phyloP scores from a whole-genome alignment of 2,888 invertebrate genomes.

The Brachyptera putata region DNA sequence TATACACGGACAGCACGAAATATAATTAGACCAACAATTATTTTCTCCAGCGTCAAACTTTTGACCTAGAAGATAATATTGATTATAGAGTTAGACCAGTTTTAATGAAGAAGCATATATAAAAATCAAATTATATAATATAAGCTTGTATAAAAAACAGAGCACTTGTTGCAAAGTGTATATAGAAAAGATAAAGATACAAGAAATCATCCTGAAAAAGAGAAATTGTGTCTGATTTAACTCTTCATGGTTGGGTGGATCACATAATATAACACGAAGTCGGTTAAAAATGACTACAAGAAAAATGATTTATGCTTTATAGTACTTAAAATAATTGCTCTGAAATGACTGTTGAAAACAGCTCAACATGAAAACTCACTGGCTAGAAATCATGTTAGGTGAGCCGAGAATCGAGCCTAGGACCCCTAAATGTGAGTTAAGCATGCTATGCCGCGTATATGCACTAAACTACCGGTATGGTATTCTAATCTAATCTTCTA shows the following conservation, averaged over 20 bases:
- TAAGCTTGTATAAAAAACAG: neutral
- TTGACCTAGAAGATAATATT: neutral
- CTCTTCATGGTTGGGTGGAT: too few species aligned
- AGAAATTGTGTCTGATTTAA: too few species aligned
- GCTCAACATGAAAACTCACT: neutral
- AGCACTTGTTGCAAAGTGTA: neutral
- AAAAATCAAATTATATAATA: neutral
- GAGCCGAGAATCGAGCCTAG: constrained; percentile 7
- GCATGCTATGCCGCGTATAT: constrained; percentile 9
- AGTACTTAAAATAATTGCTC: too few species aligned
- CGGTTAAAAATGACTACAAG: too few species aligned
- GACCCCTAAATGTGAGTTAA: constrained; percentile 14
- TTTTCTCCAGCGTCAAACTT: neutral
- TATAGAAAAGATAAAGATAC: too few species aligned
- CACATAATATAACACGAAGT: too few species aligned
- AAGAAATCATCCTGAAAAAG: too few species aligned
- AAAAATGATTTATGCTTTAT: too few species aligned
- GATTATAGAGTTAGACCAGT: constrained; percentile 4
- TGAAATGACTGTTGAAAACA: constrained; percentile 6
- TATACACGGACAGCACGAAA: neutral
- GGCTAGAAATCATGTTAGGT: neutral
- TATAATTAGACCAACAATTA: neutral
- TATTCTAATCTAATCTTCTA: constrained; percentile 15
- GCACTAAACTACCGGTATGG: too few species aligned
- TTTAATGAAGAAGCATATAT: neutral